Percentiles rank a stretch among this genome's conserved stretches.
phyloP scores from a whole-genome alignment of 2,797 vertebrate genomes.

The Agapornis canus region DNA sequence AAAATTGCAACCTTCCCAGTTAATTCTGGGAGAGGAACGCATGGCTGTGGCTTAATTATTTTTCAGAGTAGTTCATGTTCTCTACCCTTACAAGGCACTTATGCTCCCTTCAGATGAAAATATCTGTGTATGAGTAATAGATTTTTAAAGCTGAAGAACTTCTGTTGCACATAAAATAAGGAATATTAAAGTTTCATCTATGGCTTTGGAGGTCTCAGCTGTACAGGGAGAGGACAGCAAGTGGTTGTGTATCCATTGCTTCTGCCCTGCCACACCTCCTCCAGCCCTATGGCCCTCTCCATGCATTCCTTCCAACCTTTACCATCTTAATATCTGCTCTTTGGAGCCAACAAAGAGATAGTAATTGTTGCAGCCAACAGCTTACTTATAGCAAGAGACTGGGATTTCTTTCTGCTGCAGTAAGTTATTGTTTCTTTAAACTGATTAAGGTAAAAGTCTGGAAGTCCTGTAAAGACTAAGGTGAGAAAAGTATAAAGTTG shows the following conservation, averaged over 20 bases:
- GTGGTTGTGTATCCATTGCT: rapidly evolving
- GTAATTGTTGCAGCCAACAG: not conserved
- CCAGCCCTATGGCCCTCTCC: not conserved
- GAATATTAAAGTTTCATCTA: not conserved
- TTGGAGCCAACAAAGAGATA: not conserved
- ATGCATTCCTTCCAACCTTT: not conserved
- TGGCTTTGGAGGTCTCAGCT: not conserved
- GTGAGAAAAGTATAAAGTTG: not conserved
- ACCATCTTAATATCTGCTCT: not conserved
- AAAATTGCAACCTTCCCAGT: not conserved
- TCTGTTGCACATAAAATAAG: not conserved
- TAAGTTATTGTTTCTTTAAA: not conserved
- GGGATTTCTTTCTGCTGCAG: not conserved
- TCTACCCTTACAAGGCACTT: not conserved
- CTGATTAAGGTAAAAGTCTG: not conserved
- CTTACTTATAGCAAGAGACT: not conserved
- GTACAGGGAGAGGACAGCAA: not conserved
- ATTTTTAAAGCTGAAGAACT: not conserved
- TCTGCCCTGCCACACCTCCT: not conserved
- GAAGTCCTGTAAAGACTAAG: not conserved
- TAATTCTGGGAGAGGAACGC: not conserved
- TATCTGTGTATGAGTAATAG: not conserved
- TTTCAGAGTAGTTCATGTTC: not conserved
- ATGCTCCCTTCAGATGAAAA: not conserved
- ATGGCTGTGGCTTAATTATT: not conserved